These are phyloP conservation scores for Acanthaster planci DNA, from an alignment of 35 echinoderm and acorn worm genomes.

Conservation along the genomic window DNA sequence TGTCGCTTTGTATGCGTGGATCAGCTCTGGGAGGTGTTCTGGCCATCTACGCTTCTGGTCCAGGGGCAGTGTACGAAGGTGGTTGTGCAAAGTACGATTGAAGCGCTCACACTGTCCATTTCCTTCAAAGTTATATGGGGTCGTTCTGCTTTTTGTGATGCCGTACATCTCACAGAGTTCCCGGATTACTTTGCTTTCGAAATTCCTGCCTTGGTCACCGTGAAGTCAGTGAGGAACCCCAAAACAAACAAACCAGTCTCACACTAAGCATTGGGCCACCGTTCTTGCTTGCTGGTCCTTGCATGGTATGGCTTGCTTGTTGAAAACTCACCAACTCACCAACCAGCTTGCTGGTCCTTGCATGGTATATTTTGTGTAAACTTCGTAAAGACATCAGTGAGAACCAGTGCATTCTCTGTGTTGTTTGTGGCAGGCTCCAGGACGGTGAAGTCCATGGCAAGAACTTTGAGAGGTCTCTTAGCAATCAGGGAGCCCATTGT, in stretches of 20 bases:
- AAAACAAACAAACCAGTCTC: constrained; percentile 78
- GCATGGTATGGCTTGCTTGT: too few relatives aligned
- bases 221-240: constrained; percentile 62
- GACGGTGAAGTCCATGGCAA: constrained; percentile 30
- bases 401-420: constrained; percentile 69
- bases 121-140: constrained; percentile 57
- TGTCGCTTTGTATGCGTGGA: constrained; percentile 67
- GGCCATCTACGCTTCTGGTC: constrained; percentile 65
- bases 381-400: constrained; percentile 61
- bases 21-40: constrained; percentile 55
- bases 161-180: constrained; percentile 69
- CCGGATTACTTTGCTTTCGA: constrained; percentile 52
- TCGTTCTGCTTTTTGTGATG: constrained; percentile 61
- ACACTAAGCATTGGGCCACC: constrained; percentile 47
- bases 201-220: constrained; percentile 44
- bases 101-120: constrained; percentile 70
- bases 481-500: constrained; percentile 37
- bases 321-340: too few relatives aligned
- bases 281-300: too few relatives aligned
- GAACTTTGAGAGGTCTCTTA: not conserved
- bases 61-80: constrained; percentile 43
- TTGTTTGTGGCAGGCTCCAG: constrained; percentile 19
- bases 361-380: constrained; percentile 23
- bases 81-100: constrained; percentile 64
- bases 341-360: constrained; percentile 64